These are phyloP conservation scores for Berghia stephanieae DNA, from an alignment of 1,140 invertebrate genomes.

Conservation along the genomic window DNA sequence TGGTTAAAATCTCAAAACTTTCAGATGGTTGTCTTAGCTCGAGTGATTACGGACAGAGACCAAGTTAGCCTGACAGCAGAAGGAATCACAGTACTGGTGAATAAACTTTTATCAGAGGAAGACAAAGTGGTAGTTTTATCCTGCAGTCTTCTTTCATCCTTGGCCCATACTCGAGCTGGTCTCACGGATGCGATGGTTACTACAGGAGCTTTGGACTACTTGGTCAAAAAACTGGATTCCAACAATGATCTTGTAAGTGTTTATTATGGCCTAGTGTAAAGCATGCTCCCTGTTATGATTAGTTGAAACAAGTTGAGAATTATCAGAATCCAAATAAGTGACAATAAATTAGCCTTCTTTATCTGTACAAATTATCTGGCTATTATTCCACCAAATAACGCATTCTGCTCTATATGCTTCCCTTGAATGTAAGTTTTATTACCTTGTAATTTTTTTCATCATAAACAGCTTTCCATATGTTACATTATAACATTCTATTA, in stretches of 20 bases:
- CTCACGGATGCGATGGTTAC: conserved; percentile 67
- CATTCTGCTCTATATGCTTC: too few relatives aligned
- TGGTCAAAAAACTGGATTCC: conserved; percentile 54
- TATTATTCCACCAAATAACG: too few relatives aligned
- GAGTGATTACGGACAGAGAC: conserved; percentile 63
- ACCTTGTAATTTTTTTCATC: too few relatives aligned
- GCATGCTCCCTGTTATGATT: too few relatives aligned
- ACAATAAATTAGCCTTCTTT: too few relatives aligned
- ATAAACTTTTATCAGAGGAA: conserved; percentile 52
- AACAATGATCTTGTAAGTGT: conserved; percentile 48
- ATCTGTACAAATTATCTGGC: too few relatives aligned
- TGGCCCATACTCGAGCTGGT: conserved; percentile 65
- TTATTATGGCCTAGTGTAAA: background rate
- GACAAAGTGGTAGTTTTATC: conserved; percentile 61
- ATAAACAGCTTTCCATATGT: too few relatives aligned
- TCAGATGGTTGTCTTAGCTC: conserved; percentile 64
- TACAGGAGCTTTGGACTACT: conserved; percentile 58
- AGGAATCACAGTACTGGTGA: conserved; percentile 59
- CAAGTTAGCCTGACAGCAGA: conserved; percentile 63
- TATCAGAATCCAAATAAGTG: too few relatives aligned
- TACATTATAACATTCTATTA: too few relatives aligned
- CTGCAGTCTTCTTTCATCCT: conserved; percentile 62
- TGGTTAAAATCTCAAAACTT: too few relatives aligned
- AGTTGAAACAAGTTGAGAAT: too few relatives aligned
- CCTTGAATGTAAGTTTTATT: too few relatives aligned